A percentile compares a stretch with the other conserved stretches of the same genome.
phyloP scores from a whole-genome alignment of 2,797 vertebrate genomes.

The Okamejei kenojei region DNA sequence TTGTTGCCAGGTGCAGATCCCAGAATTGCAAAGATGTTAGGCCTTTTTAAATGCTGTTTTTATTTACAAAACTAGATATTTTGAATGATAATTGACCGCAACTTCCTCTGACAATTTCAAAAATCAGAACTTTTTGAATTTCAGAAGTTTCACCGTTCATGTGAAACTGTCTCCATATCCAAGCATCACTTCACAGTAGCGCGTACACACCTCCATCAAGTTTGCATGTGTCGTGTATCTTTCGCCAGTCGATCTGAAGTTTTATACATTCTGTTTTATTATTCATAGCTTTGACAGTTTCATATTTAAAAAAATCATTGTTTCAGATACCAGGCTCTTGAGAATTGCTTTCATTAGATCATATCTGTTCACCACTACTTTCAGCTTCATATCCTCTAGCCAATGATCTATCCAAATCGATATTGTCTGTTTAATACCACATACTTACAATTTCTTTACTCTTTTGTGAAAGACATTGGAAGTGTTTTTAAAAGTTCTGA shows the following conservation, averaged over 20 bases:
- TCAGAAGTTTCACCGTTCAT: too few species aligned
- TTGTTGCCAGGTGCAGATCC: background rate
- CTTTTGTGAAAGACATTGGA: background rate
- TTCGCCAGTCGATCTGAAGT: too few species aligned
- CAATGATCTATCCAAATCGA: background rate
- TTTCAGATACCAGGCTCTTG: background rate
- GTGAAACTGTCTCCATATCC: too few species aligned
- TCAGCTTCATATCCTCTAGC: background rate
- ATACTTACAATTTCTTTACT: background rate
- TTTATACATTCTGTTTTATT: too few species aligned
- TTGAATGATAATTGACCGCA: background rate
- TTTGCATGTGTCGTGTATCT: too few species aligned
- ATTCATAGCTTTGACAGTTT: too few species aligned
- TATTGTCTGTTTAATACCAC: background rate
- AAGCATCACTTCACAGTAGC: too few species aligned
- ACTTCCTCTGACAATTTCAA: background rate
- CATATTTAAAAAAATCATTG: background rate
- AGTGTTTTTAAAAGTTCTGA: background rate
- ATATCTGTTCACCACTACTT: background rate
- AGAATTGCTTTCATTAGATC: background rate
- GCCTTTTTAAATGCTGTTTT: background rate
- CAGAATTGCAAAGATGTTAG: background rate
- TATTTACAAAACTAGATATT: background rate
- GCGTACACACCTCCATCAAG: too few species aligned
- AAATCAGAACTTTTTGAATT: background rate